Conservation (phyloP, 2,888 invertebrate species). For the Micoletzkya japonica region DNA sequence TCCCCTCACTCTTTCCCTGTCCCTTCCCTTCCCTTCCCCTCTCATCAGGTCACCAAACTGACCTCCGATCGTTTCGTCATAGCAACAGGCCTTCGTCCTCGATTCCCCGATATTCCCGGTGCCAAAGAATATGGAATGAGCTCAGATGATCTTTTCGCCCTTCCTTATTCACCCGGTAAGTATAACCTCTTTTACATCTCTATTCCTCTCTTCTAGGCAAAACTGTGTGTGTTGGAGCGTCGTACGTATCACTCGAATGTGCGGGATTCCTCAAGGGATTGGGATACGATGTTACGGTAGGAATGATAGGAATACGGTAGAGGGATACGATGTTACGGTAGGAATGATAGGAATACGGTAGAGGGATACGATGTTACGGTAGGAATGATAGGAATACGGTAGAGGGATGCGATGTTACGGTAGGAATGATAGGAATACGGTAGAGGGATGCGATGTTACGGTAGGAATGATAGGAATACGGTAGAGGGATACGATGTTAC, state of each 20-base stretch:
- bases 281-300: conserved; percentile 65
- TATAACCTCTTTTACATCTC: neutral
- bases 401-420: too few relatives aligned
- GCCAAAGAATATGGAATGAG: conserved; percentile 69
- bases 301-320: neutral
- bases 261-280: conserved; percentile 70
- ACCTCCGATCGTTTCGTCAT: conserved; percentile 68
- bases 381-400: neutral
- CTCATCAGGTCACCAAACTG: conserved; percentile 58
- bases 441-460: neutral
- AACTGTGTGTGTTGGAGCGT: conserved; percentile 71
- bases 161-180: conserved; percentile 62
- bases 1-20: too few relatives aligned
- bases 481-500: neutral
- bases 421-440: neutral
- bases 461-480: neutral
- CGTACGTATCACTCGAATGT: conserved; percentile 71
- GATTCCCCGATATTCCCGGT: conserved; percentile 67
- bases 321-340: neutral
- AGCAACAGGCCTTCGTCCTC: conserved; percentile 69
- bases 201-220: conserved; percentile 67
- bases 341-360: neutral
- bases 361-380: neutral
- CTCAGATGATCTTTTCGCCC: conserved; percentile 71
- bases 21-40: too few relatives aligned